Conservation (phyloP, 2,113 vertebrate species). For the Bagarius yarrelli region DNA sequence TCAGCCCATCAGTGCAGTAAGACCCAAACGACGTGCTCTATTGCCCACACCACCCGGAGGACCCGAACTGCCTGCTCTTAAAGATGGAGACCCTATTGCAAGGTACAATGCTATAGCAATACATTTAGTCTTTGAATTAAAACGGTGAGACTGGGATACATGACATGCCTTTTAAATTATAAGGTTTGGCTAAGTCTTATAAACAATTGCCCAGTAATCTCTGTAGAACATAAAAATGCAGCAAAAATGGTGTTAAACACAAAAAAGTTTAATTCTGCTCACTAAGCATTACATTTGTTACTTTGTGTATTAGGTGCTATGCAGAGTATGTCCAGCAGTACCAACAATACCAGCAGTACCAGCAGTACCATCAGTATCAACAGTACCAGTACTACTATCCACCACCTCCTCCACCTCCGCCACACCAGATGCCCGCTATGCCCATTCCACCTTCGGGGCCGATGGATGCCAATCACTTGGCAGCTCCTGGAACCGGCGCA, state of each 20-base stretch:
- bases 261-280: not conserved
- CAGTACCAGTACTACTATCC: slow-evolving; percentile 75
- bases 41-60: slow-evolving; percentile 73
- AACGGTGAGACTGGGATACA: not conserved
- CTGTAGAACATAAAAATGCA: too few relatives aligned
- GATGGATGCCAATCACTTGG: slow-evolving; percentile 52
- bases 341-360: slow-evolving; percentile 76
- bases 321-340: slow-evolving; percentile 77
- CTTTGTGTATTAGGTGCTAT: slow-evolving; percentile 67
- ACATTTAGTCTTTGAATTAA: not conserved
- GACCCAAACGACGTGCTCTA: slow-evolving; percentile 70
- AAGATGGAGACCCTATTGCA: slow-evolving; percentile 71
- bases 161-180: not conserved
- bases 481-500: slow-evolving; percentile 60
- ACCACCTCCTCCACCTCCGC: slow-evolving; percentile 63
- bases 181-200: not conserved
- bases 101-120: slow-evolving; percentile 56
- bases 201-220: not conserved
- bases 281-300: not conserved
- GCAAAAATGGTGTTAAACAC: too few relatives aligned
- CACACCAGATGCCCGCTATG: slow-evolving; percentile 56
- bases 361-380: slow-evolving; percentile 75
- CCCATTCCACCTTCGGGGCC: slow-evolving; percentile 55
- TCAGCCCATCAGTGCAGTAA: slow-evolving; percentile 64
- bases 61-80: slow-evolving; percentile 65